Conservation (phyloP, 2,113 vertebrate genomes). For the Poecilia latipinna region DNA sequence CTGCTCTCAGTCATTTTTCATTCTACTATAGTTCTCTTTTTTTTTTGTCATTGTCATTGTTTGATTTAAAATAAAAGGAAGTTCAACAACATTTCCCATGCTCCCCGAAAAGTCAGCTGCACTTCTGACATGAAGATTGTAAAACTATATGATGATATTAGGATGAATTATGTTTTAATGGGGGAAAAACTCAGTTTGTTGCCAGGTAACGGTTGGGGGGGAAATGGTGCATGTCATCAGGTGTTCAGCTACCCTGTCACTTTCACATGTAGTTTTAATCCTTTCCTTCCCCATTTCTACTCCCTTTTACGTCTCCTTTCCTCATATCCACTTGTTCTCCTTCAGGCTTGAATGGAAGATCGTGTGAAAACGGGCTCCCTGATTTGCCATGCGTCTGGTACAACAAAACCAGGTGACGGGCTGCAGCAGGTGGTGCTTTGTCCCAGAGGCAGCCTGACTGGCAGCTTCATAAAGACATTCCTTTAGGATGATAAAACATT, state of each 20-base stretch:
- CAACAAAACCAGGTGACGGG: constrained; percentile 45
- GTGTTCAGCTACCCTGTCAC: constrained; percentile 26
- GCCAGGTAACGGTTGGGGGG: not conserved
- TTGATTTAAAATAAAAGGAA: too few relatives aligned
- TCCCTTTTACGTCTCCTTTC: constrained; percentile 9
- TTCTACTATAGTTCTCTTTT: not conserved
- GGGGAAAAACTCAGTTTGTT: not conserved
- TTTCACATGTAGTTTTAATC: constrained; percentile 25
- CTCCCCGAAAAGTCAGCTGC: too few relatives aligned
- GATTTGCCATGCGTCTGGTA: constrained; percentile 7
- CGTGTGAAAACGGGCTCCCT: not conserved
- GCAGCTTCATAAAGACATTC: constrained; percentile 34
- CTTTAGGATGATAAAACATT: constrained; percentile 38
- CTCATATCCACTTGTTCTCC: constrained; percentile 15
- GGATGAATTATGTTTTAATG: not conserved
- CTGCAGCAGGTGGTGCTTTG: constrained; percentile 52
- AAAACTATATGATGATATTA: not conserved
- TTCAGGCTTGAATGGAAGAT: constrained; percentile 20
- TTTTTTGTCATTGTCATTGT: too few relatives aligned
- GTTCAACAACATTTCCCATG: too few relatives aligned
- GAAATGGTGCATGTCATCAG: not conserved
- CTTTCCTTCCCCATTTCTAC: not conserved
- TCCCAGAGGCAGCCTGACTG: constrained; percentile 38
- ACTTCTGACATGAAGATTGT: not conserved
- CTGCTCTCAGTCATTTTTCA: not conserved